Evolutionary conservation across 2,113 vertebrate genomes (phyloP).

Genomic region (Protobothrops flavoviridis): DNA sequence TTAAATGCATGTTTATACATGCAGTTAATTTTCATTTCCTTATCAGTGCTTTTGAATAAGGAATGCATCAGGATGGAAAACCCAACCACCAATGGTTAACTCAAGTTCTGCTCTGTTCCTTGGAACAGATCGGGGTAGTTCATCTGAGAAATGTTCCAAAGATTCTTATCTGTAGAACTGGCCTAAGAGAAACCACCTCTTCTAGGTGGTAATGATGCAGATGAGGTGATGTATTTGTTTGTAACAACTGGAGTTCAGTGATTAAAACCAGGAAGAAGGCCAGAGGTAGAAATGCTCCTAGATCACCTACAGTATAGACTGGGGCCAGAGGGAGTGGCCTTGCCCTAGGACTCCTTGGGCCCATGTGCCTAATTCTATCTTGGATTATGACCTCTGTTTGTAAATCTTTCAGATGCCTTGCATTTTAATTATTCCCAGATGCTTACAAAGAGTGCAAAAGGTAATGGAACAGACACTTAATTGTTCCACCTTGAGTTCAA

Average conservation of each 20-base stretch:
- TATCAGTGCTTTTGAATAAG: not conserved
- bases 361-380: conserved; percentile 41
- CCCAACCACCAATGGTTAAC: not conserved
- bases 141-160: not conserved
- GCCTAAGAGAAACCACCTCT: not conserved
- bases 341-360: not conserved
- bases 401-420: conserved; percentile 73
- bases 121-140: not conserved
- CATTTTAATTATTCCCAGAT: conserved; percentile 74
- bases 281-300: not conserved
- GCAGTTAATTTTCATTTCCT: not conserved
- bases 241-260: not conserved
- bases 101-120: not conserved
- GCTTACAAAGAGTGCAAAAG: conserved; percentile 63
- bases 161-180: not conserved
- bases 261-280: not conserved
- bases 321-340: not conserved
- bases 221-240: not conserved
- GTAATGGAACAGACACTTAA: conserved; percentile 61
- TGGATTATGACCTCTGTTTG: conserved; percentile 71
- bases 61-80: not conserved
- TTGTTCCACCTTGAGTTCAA: conserved; percentile 49
- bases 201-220: conserved; percentile 9
- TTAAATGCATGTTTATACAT: not conserved
- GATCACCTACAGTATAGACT: not conserved